Evolutionary conservation across 2,797 vertebrate genomes (phyloP), one percentile per base, ranked within the genome.

Genomic region (Arnoldichthys spilopterus): DNA sequence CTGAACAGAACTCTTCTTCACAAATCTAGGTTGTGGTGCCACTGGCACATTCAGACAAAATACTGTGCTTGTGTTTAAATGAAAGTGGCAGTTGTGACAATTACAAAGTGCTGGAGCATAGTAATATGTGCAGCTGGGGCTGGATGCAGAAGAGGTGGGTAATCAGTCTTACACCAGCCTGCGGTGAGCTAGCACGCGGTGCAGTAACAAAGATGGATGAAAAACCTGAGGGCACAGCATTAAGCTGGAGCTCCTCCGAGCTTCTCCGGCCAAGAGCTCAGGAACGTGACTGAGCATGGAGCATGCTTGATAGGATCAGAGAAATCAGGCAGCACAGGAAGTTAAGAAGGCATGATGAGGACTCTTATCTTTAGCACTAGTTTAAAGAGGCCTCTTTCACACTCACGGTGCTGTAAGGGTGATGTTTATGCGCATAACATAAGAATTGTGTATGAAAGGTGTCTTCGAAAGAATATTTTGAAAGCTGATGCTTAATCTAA

Each of bases 131-230:
- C 85, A 77, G 86, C 82, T 83, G 85, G n/a, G 83, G 83, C 86
- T 86, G 85, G 85, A 86, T 73, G 85, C 69, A 77, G 82, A 85
- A 82, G 83, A 82, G 64, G 84, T 83, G 49, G 86, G 91, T 91
- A 87, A 93, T 93, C 91, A 80, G 90, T 93, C 91, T 93, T 91
- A 76, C 77, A 73, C 49, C 7, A 83, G 88, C 86, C 90, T 83
- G 86, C 81, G 83, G 89, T 64, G 84, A 87, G 84, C 84, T 86
- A 64, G 84, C 83, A 69, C 53, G 53, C 83, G 51, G 89, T 71
- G 22, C 78, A 77, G 86, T 92, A 94, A 92, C 91, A 88, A 92
- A 93, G 92, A 93, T 90, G 86, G 89, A 93, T 92, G 90, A 89
- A 87, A 83, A 86, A 85, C 91, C 86, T 87, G 79, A 85, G 88